Evolutionary conservation across 2,888 invertebrate species (phyloP).

Genomic region (Acanthosoma haemorrhoidale): DNA sequence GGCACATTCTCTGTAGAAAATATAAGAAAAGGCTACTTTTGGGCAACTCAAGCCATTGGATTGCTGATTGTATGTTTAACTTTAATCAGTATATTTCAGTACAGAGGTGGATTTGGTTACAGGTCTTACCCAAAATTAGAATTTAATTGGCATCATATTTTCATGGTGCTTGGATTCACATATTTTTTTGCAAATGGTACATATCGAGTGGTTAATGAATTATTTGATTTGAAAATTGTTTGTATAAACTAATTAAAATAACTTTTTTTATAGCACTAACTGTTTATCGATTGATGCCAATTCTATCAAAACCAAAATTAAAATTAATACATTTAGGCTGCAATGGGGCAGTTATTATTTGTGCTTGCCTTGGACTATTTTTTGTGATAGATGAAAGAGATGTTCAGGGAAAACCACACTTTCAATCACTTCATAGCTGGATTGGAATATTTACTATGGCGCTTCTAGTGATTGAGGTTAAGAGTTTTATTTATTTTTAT

Average conservation of each 20-base stretch:
- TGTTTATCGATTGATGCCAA: conserved; percentile 16
- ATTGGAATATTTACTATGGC: conserved; percentile 66
- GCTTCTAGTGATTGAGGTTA: conserved; percentile 66
- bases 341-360: conserved; percentile 57
- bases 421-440: conserved; percentile 77
- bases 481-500: not conserved
- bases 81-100: conserved; percentile 59
- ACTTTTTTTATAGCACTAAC: not conserved
- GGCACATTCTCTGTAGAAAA: conserved; percentile 3
- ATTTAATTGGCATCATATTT: conserved; percentile 83
- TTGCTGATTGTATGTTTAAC: conserved; percentile 54
- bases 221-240: not conserved
- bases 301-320: conserved; percentile 44
- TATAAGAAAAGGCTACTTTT: conserved; percentile 42
- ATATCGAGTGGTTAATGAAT: conserved; percentile 43
- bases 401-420: conserved; percentile 56
- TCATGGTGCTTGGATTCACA: conserved; percentile 76
- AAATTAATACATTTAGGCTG: conserved; percentile 69
- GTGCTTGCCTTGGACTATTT: conserved; percentile 63
- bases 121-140: conserved; percentile 54
- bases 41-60: conserved; percentile 50
- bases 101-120: conserved; percentile 63
- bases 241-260: not conserved
- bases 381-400: conserved; percentile 76
- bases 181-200: conserved; percentile 77